Conservation (phyloP, 2,797 vertebrate genomes). For the Odontamblyopus rebecca region DNA sequence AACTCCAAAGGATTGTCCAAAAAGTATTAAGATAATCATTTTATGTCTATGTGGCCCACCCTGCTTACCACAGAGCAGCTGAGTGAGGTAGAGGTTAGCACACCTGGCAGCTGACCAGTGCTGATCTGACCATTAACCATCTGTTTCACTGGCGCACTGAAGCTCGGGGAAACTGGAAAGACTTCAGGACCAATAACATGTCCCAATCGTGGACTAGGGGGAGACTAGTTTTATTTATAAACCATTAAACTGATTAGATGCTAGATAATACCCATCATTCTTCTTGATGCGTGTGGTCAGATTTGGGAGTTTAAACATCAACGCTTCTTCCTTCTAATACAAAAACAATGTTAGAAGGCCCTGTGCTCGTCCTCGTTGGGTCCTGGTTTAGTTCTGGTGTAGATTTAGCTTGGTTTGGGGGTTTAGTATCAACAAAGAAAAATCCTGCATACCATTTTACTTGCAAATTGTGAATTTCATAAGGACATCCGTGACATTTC, state of each 20-base stretch:
- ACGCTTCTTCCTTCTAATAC: no score
- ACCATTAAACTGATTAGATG: conserved; percentile 14
- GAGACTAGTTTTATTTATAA: not conserved
- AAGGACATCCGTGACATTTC: no score
- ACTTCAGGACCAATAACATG: conserved; percentile 27
- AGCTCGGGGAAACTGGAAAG: conserved; percentile 27
- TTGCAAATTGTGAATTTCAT: no score
- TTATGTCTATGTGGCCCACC: not conserved
- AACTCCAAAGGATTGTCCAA: not conserved
- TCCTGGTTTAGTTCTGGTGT: no score
- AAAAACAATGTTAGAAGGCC: not conserved
- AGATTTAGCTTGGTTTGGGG: no score
- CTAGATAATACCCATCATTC: not conserved
- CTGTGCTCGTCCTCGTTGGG: not conserved
- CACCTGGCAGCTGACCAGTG: conserved; percentile 63
- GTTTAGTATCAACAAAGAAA: no score
- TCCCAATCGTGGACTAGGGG: conserved; percentile 16
- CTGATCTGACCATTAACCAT: conserved; percentile 66
- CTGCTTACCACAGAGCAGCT: conserved; percentile 29
- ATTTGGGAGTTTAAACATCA: not conserved
- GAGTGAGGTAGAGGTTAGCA: conserved; percentile 59
- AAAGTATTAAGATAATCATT: not conserved
- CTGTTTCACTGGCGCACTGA: conserved; percentile 52
- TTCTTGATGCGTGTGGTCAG: conserved; percentile 1
- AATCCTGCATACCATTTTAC: no score